These are phyloP conservation scores for Pelodytes ibericus DNA, from an alignment of 2,797 vertebrate genomes.

Conservation along the genomic window DNA sequence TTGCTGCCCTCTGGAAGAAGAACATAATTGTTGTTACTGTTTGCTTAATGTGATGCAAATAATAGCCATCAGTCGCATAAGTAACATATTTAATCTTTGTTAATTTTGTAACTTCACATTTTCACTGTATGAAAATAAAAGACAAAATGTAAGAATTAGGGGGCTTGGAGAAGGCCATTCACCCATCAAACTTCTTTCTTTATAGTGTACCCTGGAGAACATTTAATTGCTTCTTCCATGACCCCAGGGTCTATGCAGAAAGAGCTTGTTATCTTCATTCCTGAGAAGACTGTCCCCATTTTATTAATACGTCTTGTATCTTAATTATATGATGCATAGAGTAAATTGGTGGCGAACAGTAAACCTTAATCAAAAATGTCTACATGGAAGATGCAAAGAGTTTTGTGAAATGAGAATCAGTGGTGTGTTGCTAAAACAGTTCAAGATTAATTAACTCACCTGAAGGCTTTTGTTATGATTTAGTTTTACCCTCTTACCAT, in stretches of 20 bases:
- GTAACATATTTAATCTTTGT: slow-evolving; percentile 37
- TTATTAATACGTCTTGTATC: slow-evolving; percentile 74
- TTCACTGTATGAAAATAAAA: slow-evolving; percentile 59
- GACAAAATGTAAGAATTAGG: slow-evolving; percentile 58
- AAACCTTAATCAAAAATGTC: slow-evolving; percentile 73
- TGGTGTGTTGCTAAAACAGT: slow-evolving; percentile 70
- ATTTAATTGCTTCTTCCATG: slow-evolving; percentile 77
- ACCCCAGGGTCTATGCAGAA: slow-evolving; percentile 74
- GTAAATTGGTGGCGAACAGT: slow-evolving; percentile 76
- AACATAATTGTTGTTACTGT: slow-evolving; percentile 31
- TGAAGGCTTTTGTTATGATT: slow-evolving; percentile 69
- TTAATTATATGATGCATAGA: slow-evolving; percentile 79
- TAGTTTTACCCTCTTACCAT: slow-evolving; percentile 32
- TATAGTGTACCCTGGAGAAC: slow-evolving; percentile 68
- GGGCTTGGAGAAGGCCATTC: slow-evolving; percentile 59
- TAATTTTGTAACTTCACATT: slow-evolving; percentile 60
- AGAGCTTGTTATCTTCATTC: slow-evolving; percentile 76
- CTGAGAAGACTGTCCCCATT: slow-evolving; percentile 71
- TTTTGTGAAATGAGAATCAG: slow-evolving; percentile 73
- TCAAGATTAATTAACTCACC: slow-evolving; percentile 78
- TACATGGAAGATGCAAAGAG: slow-evolving; percentile 67
- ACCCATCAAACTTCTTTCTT: slow-evolving; percentile 60
- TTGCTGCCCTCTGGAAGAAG: slow-evolving; percentile 38
- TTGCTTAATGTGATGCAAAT: slow-evolving; percentile 48
- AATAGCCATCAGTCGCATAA: slow-evolving; percentile 55